Evolutionary conservation across 2,113 vertebrate genomes (phyloP).

Genomic region (Alouatta palliata): DNA sequence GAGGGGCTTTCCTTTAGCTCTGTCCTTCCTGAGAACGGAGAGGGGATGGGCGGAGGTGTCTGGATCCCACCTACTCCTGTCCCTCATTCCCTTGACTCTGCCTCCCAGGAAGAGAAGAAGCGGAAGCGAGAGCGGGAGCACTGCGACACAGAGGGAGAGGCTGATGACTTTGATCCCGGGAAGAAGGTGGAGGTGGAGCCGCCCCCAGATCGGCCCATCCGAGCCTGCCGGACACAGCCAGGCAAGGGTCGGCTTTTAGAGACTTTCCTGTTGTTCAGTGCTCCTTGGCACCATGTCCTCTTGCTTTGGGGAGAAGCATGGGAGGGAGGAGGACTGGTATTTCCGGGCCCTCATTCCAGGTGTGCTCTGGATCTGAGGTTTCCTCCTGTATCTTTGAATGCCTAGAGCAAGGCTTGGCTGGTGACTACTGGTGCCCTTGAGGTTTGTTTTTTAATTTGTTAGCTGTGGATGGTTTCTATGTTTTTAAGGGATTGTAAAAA

Average conservation of each 20-base stretch:
- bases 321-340: accelerated
- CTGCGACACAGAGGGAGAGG: constrained; percentile 91
- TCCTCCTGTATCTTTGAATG: background rate
- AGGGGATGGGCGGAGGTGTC: no score
- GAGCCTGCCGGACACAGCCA: constrained; percentile 95
- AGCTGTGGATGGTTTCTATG: background rate
- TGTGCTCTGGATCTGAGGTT: background rate
- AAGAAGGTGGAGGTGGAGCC: constrained; percentile 93
- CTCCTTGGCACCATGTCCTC: accelerated
- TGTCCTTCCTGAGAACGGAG: background rate
- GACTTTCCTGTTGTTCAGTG: background rate
- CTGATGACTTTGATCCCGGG: constrained; percentile 91
- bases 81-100: background rate
- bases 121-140: constrained; percentile 95
- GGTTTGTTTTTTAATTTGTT: accelerated
- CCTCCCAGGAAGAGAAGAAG: constrained; percentile 93
- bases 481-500: background rate
- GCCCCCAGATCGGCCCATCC: constrained; percentile 91
- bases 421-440: accelerated
- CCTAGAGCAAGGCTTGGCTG: background rate
- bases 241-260: constrained; percentile 78
- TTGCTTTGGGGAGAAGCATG: background rate
- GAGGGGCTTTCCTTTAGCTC: background rate
- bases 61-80: background rate
- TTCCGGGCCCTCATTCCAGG: background rate